These are phyloP conservation scores for Campaea margaritaria DNA, from an alignment of 2,888 invertebrate species.

Conservation along the genomic window DNA sequence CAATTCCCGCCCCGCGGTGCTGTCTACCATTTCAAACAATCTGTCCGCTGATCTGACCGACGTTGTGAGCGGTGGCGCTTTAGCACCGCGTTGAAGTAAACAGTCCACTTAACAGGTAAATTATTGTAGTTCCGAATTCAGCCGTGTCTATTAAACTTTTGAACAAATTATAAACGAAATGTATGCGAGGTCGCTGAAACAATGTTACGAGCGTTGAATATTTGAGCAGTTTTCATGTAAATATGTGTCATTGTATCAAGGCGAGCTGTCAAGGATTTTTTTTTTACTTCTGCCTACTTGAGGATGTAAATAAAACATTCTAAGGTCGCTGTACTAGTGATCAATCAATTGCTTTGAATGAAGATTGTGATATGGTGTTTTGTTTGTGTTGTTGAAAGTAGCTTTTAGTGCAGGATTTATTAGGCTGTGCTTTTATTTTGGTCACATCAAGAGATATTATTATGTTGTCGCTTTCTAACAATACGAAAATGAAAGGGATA, in stretches of 20 bases:
- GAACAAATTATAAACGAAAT: conserved; percentile 48
- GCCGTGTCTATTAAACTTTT: neutral
- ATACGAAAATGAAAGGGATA: no score
- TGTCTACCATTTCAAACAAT: conserved; percentile 46
- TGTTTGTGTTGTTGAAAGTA: neutral
- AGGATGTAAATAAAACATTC: conserved; percentile 15
- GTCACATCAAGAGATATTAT: no score
- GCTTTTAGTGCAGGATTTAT: no score
- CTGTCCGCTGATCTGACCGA: conserved; percentile 3
- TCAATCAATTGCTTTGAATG: conserved; percentile 22
- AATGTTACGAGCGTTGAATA: conserved; percentile 45
- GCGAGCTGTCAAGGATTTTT: conserved; percentile 30
- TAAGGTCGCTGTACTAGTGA: conserved; percentile 14
- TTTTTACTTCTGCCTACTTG: conserved; percentile 13
- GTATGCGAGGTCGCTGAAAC: conserved; percentile 50
- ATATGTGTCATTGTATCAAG: conserved; percentile 36
- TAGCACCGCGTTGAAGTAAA: neutral
- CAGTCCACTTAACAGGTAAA: neutral
- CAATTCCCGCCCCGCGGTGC: conserved; percentile 57
- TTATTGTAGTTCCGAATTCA: neutral
- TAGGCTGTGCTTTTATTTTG: no score
- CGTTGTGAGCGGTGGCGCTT: neutral
- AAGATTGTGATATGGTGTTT: conserved; percentile 4
- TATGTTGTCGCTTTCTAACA: no score
- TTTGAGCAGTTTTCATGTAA: conserved; percentile 41